Evolutionary conservation across 2,113 vertebrate genomes (phyloP), one percentile per base, ranked within the genome.

Genomic region (Lasiurus cinereus): DNA sequence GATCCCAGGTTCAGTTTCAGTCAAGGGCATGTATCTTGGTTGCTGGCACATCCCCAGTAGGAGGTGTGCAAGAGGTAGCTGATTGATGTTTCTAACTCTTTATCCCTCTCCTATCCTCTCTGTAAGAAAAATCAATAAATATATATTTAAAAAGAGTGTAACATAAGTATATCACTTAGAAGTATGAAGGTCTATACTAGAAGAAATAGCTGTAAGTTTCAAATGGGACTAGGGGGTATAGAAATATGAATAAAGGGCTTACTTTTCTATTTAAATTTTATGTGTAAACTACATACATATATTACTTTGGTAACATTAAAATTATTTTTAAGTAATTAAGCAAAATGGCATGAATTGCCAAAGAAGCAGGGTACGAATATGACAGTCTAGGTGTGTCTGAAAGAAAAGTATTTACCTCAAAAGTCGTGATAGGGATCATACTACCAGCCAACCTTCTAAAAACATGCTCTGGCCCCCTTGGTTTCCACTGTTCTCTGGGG

Each of bases 151-250:
- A 50, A 50, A 74, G 33, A 87, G 36, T 31, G 19, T 27, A 70
- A 52, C 15, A 79, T 31, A 89, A 91, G 24, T 46, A 67, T 50
- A 46, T 59, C 19, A 66, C 27, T 88, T 96, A 74, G 36, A 85
- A 84, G 79, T 50, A 69, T 62, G 56, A 27, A 85, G 31, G 24
- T 54, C 46, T 90, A 74, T 80, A 70, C 21, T 29, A 73, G 6
- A 82, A 43, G 24, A 91, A 83, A 84, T 46, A 21, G 15, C 50
- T 66, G 13, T 39, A 56, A 80, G 92, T 74, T 91, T 91, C 56
- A 88, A 88, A 59, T 84, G 39, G 16, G 16, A 29, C 31, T 79
- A 15, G 10, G 11, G 12, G 64, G 5, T 83, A 14, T 15, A 88
- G 15, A 48, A 29, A 88, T n/a, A 67, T 36, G 39, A 89, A 59